Evolutionary conservation across 1,140 invertebrate species (phyloP).

Genomic region (Papilio polyxenes): DNA sequence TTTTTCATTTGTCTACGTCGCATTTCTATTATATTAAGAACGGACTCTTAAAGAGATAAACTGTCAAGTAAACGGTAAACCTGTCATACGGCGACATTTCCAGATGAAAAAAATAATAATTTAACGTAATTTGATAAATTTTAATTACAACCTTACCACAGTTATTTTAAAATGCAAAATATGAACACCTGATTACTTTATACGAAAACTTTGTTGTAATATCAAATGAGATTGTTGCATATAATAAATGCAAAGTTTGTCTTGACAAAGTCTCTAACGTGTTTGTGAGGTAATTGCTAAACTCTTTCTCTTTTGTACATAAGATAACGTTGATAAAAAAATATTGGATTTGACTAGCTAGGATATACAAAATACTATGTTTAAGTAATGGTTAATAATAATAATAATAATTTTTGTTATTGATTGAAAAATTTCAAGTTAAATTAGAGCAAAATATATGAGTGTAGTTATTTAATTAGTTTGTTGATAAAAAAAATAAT

Average conservation of each 20-base stretch:
- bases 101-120: background rate
- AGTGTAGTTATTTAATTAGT: background rate
- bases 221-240: background rate
- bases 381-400: background rate
- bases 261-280: background rate
- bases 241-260: background rate
- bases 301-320: background rate
- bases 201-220: background rate
- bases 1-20: background rate
- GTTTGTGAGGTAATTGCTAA: background rate
- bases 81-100: background rate
- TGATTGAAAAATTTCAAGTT: background rate
- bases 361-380: background rate
- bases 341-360: constrained; percentile 13
- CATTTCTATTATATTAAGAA: background rate
- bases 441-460: background rate
- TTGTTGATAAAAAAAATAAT: background rate
- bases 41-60: background rate
- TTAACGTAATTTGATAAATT: background rate
- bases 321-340: background rate
- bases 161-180: background rate
- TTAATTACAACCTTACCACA: background rate
- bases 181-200: background rate
- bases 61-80: too few species aligned
- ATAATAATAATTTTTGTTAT: background rate